Evolutionary conservation across 2,888 invertebrate genomes (phyloP).

Genomic region (Habrosyne pyritoides): DNA sequence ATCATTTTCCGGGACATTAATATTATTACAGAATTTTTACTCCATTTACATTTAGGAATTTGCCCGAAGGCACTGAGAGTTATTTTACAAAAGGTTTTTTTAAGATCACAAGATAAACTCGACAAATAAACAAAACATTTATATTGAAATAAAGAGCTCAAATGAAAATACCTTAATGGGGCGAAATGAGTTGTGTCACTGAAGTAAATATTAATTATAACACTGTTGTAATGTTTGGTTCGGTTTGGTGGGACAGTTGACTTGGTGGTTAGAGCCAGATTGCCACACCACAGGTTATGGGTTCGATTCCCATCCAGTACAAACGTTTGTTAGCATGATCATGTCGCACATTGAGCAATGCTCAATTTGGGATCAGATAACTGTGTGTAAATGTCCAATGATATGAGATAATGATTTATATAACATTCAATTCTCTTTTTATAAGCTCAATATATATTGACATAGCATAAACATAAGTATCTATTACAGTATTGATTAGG

Average conservation of each 20-base stretch:
- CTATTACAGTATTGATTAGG: too few relatives aligned
- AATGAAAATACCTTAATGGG: not conserved
- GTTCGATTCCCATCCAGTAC: too few relatives aligned
- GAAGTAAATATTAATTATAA: not conserved
- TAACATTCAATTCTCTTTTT: too few relatives aligned
- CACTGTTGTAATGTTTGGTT: not conserved
- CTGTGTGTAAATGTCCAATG: too few relatives aligned
- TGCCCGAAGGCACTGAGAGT: not conserved
- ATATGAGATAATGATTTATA: too few relatives aligned
- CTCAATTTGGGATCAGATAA: too few relatives aligned
- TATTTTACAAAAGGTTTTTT: not conserved
- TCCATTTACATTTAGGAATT: slow-evolving; percentile 4
- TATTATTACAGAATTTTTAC: not conserved
- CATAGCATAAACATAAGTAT: too few relatives aligned
- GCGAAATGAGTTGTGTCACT: not conserved
- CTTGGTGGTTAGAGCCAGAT: too few relatives aligned
- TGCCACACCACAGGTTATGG: too few relatives aligned
- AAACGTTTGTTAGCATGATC: too few relatives aligned
- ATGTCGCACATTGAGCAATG: too few relatives aligned
- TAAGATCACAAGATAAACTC: slow-evolving; percentile 2
- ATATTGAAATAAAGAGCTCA: not conserved
- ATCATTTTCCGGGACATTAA: slow-evolving; percentile 2
- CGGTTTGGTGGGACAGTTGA: not conserved
- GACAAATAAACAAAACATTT: not conserved
- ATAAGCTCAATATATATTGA: too few relatives aligned